Evolutionary conservation across 2,797 vertebrate species (phyloP).

Genomic region (Notamacropus eugenii): DNA sequence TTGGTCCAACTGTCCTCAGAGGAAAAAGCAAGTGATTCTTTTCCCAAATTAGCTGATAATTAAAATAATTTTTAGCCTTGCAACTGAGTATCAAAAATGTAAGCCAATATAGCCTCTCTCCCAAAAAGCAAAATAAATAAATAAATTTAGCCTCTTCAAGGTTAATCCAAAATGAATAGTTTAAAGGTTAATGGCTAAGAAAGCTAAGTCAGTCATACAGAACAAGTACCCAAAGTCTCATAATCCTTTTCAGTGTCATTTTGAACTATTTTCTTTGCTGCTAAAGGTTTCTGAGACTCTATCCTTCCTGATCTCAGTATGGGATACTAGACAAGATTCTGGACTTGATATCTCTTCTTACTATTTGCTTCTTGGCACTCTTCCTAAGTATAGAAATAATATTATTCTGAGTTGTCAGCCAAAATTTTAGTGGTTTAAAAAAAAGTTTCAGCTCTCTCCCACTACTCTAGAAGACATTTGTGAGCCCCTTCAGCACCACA

Average conservation of each 20-base stretch:
- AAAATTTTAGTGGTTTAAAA: not conserved
- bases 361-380: not conserved
- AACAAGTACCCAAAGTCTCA: not conserved
- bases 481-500: not conserved
- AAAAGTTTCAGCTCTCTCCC: not conserved
- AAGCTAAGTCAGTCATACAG: not conserved
- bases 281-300: not conserved
- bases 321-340: not conserved
- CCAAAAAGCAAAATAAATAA: not conserved
- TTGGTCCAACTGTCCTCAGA: not conserved
- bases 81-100: conserved; percentile 47
- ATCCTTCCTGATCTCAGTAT: not conserved
- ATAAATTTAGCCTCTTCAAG: not conserved
- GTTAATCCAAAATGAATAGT: not conserved
- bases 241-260: not conserved
- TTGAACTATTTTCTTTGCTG: not conserved
- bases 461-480: not conserved
- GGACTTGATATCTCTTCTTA: not conserved
- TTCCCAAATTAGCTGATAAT: conserved; percentile 56
- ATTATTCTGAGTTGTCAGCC: conserved; percentile 10
- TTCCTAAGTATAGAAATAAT: not conserved
- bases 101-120: not conserved
- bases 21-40: not conserved
- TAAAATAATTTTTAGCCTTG: conserved; percentile 70
- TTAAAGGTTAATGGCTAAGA: not conserved